A percentile compares a stretch with the other conserved stretches of the same genome.
These are phyloP conservation scores for Drosophila auraria DNA, from an alignment of 1,140 invertebrate genomes.

Conservation along the genomic window DNA sequence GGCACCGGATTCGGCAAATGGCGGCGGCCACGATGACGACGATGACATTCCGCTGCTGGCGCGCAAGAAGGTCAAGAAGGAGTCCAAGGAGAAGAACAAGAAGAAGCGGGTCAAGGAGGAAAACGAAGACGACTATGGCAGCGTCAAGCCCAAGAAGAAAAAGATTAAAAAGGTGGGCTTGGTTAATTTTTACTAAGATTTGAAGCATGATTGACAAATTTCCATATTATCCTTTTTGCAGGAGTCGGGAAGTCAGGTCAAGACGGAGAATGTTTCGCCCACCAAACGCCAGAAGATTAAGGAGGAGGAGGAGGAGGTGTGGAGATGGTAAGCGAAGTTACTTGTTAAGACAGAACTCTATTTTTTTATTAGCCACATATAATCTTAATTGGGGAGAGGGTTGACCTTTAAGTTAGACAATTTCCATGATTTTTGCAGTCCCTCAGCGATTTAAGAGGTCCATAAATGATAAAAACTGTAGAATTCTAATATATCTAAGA, in stretches of 20 bases:
- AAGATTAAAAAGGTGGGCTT: constrained; percentile 83
- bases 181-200: not conserved
- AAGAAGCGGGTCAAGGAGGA: constrained; percentile 87
- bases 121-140: constrained; percentile 87
- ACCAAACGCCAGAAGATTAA: constrained; percentile 90
- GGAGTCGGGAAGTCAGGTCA: constrained; percentile 52
- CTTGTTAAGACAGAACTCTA: not conserved
- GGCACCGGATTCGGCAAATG: constrained; percentile 25
- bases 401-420: too few relatives aligned
- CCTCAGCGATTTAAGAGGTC: too few relatives aligned
- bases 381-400: too few relatives aligned
- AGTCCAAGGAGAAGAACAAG: constrained; percentile 87
- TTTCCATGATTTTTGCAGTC: too few relatives aligned
- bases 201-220: not conserved
- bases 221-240: not conserved
- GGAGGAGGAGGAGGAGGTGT: constrained; percentile 93
- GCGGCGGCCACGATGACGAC: constrained; percentile 79
- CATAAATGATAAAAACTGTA: too few relatives aligned
- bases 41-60: constrained; percentile 89
- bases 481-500: too few relatives aligned
- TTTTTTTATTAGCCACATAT: too few relatives aligned
- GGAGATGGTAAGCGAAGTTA: constrained; percentile 92
- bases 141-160: constrained; percentile 87
- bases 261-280: constrained; percentile 83
- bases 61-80: constrained; percentile 87